Evolutionary conservation across 2,113 vertebrate species (phyloP), one percentile per base, ranked within the genome.

Genomic region (Dasyprocta punctata): DNA sequence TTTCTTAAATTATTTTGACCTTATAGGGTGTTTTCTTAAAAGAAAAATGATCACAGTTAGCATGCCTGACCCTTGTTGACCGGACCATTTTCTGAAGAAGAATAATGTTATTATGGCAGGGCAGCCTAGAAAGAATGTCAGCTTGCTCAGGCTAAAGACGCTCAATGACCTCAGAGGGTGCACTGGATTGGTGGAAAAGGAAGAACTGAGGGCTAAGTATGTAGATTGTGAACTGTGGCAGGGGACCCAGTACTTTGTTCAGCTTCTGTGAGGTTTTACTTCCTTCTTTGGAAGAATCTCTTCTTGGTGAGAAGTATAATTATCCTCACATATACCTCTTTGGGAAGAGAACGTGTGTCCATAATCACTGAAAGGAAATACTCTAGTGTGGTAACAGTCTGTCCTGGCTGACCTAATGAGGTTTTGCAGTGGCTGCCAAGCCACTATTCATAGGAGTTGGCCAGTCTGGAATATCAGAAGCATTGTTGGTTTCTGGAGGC

Each of bases 261-360:
- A 0, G 75, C 52, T 41, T 61, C 54, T 36, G 7, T 0, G 14
- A 69, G 69, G 88, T 92, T 92, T 82, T 61, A 67, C 87, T 86
- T 95, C 95, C 94, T 96, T 94, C 95, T 97, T 58, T 95, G 94
- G 94, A 85, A 95, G 90, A 93, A 91, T 88, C 71, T 86, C 49
- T 4, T 89, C 41, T 30, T 73, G 67, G 92, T 61, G 87, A 86
- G 91, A 86, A 85, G 82, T 61, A 24, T 94, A 83, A 95, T 97
- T 67, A 67, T 52, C 89, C 84, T 84, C 41, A 69, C 60, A 8
- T 38, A 10, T 67, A 86, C 87, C 69, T 36, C 85, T 95, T 44
- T 58, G 94, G 94, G 92, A 86, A 96, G 93, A 94, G 93, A 90
- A 60, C 33, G 63, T 96, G 90, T 80, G 81, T 84, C 88, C 88